Base-by-base conservation (phyloP, 2,888 invertebrate genomes). In the Tachina fera region DNA sequence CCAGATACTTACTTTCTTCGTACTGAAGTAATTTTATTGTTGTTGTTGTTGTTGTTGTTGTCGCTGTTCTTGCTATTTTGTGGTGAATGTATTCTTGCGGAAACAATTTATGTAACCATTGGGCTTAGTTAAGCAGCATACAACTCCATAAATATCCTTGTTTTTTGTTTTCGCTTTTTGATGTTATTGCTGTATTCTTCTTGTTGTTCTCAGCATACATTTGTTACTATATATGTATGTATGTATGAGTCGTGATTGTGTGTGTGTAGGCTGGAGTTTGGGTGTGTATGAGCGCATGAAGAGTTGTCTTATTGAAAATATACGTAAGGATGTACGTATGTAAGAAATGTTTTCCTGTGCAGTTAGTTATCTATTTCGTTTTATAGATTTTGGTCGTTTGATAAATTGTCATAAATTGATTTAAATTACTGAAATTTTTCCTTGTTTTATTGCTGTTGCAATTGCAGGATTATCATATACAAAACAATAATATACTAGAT, bases 31-130 rank as follows among this genome's bases (percentile, higher is more conserved):
- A 39, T 47, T 39, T 41, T n/a, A n/a, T n/a, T n/a, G n/a, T n/a
- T n/a, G n/a, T n/a, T n/a, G n/a, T 19, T 45, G 43, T 49, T 76
- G 45, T 9, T 75, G 49, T 8, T 79, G 61, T 10, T 72, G 43
- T 13, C 68, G 22, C 19, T 39, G 53, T 13, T 65, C 19, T 31
- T 47, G 31, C n/a, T 43, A 39, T 67, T 68, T 67, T 67, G 65
- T 71, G 78, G 79, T 72, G 82, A 72, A 79, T 83, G 75, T 79
- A 83, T 83, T 79, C 79, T 70, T 76, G 82, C 82, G 86, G 82
- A 86, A 86, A 83, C 72, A 76, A 83, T 86, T 83, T 86, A 83
- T 86, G 83, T 79, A 84, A 79, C 79, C 79, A 86, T 76, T 58
- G 75, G 86, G 16, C 61, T 79, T 41, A 61, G 75, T 72, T 83